Base-by-base conservation (phyloP, 2,888 invertebrate species). In the Copidosoma aretas region DNA sequence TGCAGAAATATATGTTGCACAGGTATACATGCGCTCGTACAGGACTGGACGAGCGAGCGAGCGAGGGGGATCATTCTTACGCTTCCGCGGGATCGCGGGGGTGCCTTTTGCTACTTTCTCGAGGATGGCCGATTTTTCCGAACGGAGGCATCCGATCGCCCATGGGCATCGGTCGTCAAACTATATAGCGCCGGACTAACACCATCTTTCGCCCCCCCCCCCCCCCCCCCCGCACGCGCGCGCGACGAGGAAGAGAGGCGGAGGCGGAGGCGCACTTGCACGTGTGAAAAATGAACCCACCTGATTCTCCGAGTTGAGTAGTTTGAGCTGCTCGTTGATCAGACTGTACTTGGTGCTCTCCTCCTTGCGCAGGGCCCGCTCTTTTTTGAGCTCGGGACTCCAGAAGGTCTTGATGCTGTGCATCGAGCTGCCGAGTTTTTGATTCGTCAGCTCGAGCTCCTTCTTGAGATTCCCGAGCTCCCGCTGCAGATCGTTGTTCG, bases 381-480 rank as follows among this genome's bases (percentile, higher is more conserved):
- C 98, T 86, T 98, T 97, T 87, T 99, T 99, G 84, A 99, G 87
- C 87, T 99, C 99, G 22, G 99, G 99, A 83, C 97, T 97, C 99
- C 99, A 99, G 86, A 99, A 99, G 66, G 98, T 98, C 88, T 98
- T 98, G 85, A 99, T 99, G 86, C 97, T 97, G 87, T 98, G 98
- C 98, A 99, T 99, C 80, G 95, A 95, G 82, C 97, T 97, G 84
- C 96, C 95, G 79, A 98, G 89, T 86, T 98, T 98, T 86, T 98
- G 97, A 85, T 97, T 97, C 75, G 97, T 96, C 82, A 96, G 88
- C 87, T 97, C 97, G 81, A 97, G 88, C 83, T 97, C 97, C 84
- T 95, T 94, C 86, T 95, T 95, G 76, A 96, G 88, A 84, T 93
- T 94, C 63, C 90, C 91, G 82, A 97, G 89, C 84, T 98, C 97